A percentile compares a stretch with the other conserved stretches of the same genome.
Conservation (phyloP, 2,113 vertebrate genomes). For the Balaeniceps rex region DNA sequence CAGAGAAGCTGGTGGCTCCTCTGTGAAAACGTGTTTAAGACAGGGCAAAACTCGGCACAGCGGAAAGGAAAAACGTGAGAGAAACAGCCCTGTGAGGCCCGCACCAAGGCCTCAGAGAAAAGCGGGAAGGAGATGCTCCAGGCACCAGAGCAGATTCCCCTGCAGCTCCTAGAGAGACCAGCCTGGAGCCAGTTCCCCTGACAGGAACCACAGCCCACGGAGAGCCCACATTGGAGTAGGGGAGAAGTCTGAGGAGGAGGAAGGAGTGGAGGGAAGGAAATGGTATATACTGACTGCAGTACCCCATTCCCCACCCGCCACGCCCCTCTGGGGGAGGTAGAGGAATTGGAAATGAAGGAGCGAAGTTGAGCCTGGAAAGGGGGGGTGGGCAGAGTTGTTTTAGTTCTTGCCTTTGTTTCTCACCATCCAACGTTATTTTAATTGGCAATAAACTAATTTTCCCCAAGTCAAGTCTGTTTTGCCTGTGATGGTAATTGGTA, state of each 20-base stretch:
- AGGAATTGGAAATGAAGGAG: background rate
- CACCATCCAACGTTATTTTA: background rate
- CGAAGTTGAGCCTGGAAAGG: background rate
- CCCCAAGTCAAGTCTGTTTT: background rate
- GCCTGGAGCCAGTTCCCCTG: background rate
- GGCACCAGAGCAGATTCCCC: too few species aligned
- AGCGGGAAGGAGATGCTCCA: background rate
- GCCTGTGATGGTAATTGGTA: background rate
- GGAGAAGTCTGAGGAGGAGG: background rate
- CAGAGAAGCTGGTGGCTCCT: too few species aligned
- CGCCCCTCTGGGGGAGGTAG: fast-evolving
- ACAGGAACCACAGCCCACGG: background rate
- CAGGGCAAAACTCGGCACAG: too few species aligned
- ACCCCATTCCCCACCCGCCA: background rate
- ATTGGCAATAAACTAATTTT: background rate
- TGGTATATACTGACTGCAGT: background rate
- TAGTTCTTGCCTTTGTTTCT: background rate
- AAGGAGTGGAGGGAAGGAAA: background rate
- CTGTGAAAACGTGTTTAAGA: too few species aligned
- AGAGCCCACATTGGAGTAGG: background rate
- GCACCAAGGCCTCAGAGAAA: background rate
- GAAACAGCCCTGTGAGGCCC: background rate
- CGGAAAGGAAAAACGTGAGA: background rate
- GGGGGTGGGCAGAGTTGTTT: background rate
- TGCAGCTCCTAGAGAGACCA: background rate